Evolutionary conservation across 1,140 invertebrate species (phyloP).

Genomic region (Sipha flava): DNA sequence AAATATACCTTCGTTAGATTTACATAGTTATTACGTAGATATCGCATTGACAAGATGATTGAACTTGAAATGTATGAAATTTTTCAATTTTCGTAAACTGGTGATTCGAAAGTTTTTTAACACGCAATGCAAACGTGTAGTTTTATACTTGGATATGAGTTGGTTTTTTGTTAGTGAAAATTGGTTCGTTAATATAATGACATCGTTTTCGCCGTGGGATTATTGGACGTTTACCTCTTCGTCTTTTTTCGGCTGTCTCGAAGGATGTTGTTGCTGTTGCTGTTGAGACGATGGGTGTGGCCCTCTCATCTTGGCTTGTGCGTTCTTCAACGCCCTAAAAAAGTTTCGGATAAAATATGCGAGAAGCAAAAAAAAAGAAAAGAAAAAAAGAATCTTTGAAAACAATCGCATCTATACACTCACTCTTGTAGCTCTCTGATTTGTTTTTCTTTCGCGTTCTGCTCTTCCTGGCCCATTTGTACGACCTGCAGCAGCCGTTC

Average conservation of each 20-base stretch:
- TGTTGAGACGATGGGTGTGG: slow-evolving; percentile 36
- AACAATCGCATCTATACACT: slow-evolving; percentile 45
- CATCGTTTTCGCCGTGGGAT: neutral
- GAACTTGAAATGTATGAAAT: no score
- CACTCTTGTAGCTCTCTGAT: slow-evolving; percentile 93
- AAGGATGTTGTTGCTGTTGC: slow-evolving; percentile 37
- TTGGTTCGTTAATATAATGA: neutral
- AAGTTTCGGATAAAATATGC: no score
- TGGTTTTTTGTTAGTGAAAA: neutral
- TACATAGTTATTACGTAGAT: no score
- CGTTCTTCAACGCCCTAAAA: slow-evolving; percentile 47
- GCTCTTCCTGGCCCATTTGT: slow-evolving; percentile 92
- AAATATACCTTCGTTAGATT: no score
- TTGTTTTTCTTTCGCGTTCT: slow-evolving; percentile 87
- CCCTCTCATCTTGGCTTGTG: slow-evolving; percentile 43
- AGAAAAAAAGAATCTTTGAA: neutral
- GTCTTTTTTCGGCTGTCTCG: slow-evolving; percentile 41
- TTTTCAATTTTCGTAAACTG: no score
- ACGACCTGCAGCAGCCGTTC: slow-evolving; percentile 83
- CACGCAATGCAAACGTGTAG: no score
- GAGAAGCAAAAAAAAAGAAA: neutral
- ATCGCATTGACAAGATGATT: no score
- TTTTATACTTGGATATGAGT: neutral
- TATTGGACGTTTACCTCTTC: slow-evolving; percentile 36
- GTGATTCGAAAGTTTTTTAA: no score